These are phyloP conservation scores for Myrmecobius fasciatus DNA, from an alignment of 2,113 vertebrate species.

Conservation along the genomic window DNA sequence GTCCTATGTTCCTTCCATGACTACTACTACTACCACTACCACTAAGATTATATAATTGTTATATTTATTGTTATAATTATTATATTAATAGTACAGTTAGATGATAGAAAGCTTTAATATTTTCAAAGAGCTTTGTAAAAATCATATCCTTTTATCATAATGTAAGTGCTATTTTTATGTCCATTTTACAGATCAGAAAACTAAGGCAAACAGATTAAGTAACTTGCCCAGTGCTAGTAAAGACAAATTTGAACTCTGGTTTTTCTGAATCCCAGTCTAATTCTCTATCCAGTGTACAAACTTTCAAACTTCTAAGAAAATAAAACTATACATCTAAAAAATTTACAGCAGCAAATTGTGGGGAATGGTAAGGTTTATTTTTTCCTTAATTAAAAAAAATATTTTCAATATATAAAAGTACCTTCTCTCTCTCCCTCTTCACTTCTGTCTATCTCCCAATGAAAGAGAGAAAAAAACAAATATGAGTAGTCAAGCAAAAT, in stretches of 20 bases:
- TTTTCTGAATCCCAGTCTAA: background rate
- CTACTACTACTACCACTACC: background rate
- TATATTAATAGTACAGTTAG: background rate
- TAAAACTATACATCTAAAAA: background rate
- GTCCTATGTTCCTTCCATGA: background rate
- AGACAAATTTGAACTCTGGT: background rate
- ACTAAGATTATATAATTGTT: background rate
- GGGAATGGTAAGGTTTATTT: background rate
- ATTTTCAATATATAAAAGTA: background rate
- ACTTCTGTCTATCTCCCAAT: background rate
- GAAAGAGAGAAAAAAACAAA: background rate
- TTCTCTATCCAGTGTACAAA: background rate
- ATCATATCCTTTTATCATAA: background rate
- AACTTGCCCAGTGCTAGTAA: background rate
- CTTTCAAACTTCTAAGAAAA: background rate
- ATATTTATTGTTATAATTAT: background rate
- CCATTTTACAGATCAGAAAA: background rate
- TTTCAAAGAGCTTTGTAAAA: background rate
- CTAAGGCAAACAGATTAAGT: background rate
- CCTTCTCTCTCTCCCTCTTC: background rate
- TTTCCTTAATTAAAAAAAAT: background rate
- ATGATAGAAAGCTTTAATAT: background rate
- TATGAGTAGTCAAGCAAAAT: background rate
- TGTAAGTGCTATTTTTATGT: background rate
- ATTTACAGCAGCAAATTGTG: background rate